Conservation (phyloP, 2,113 vertebrate species). For the Peucedramus taeniatus region DNA sequence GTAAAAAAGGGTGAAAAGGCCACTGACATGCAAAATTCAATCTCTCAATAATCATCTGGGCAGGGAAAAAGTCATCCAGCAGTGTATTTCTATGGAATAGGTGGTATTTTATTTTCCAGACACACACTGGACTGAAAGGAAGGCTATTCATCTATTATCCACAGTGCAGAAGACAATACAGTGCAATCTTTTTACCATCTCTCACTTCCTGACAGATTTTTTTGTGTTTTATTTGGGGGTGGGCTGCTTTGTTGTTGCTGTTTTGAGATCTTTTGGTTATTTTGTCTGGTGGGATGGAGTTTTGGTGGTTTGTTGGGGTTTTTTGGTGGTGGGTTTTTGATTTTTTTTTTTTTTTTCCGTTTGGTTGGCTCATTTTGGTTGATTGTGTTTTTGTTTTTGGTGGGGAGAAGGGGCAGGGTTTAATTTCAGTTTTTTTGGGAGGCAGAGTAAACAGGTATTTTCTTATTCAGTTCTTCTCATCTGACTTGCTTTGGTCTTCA, state of each 20-base stretch:
- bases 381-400: neutral
- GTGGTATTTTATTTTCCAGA: neutral
- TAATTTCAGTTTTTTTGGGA: neutral
- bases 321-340: neutral
- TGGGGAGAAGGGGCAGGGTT: rapidly evolving
- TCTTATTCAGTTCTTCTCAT: neutral
- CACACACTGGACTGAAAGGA: neutral
- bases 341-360: neutral
- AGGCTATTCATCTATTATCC: neutral
- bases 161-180: neutral
- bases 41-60: neutral
- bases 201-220: neutral
- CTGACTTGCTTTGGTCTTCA: neutral
- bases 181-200: neutral
- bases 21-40: rapidly evolving
- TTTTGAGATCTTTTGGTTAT: neutral
- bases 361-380: neutral
- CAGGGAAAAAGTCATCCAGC: neutral
- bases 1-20: neutral
- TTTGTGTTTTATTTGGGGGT: neutral
- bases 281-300: neutral
- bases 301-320: rapidly evolving
- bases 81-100: neutral
- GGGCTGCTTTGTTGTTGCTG: neutral
- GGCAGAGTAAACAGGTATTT: neutral